phyloP scores from a whole-genome alignment of 2,888 invertebrate genomes.

The Lasioglossum vierecki region DNA sequence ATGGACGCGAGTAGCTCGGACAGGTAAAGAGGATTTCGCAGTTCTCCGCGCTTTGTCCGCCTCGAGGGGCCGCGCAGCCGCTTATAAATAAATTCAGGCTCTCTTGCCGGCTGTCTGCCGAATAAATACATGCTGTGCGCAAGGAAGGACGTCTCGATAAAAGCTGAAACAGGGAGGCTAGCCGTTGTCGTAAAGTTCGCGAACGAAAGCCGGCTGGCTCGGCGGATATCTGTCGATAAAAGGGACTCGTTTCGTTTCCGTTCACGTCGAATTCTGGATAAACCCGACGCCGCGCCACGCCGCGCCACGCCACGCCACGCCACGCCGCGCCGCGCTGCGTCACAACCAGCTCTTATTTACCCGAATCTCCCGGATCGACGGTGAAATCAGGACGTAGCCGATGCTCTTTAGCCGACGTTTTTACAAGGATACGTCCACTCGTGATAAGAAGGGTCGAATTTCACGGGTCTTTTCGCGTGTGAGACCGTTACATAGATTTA shows the following conservation, averaged over 20 bases:
- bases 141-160: slow-evolving; percentile 55
- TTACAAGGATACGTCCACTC: not conserved
- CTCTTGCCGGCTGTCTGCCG: slow-evolving; percentile 41
- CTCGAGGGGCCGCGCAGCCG: slow-evolving; percentile 32
- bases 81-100: slow-evolving; percentile 67
- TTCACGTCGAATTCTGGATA: slow-evolving; percentile 60
- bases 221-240: slow-evolving; percentile 62
- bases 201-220: slow-evolving; percentile 16
- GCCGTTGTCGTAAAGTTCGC: slow-evolving; percentile 56
- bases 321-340: not conserved
- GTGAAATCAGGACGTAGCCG: slow-evolving; percentile 44
- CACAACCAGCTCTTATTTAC: slow-evolving; percentile 27
- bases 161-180: slow-evolving; percentile 51
- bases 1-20: slow-evolving; percentile 42
- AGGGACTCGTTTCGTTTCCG: slow-evolving; percentile 59
- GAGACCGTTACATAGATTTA: not conserved
- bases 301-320: not conserved
- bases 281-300: slow-evolving; percentile 26
- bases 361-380: slow-evolving; percentile 35
- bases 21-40: slow-evolving; percentile 57
- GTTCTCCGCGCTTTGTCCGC: slow-evolving; percentile 54
- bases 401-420: slow-evolving; percentile 33
- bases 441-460: not conserved
- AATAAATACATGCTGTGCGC: slow-evolving; percentile 54
- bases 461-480: not conserved